Base-by-base conservation (phyloP, 2,888 invertebrate species). In the Halictus ligatus region DNA sequence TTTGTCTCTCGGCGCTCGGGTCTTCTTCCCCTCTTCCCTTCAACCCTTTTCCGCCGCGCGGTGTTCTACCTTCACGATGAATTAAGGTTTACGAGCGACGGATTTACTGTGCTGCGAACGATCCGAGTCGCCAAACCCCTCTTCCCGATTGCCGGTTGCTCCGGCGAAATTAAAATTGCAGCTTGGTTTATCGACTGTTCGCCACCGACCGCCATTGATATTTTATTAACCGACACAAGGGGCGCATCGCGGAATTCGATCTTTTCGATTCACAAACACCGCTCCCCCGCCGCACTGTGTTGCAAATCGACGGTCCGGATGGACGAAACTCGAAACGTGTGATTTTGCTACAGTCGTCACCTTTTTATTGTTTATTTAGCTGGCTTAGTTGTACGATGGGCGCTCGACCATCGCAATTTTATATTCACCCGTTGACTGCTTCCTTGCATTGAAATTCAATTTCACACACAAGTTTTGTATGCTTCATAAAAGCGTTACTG, bases 21-120 rank as follows among this genome's bases (percentile, higher is more conserved):
- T 73, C 40, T 29, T 13, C 35, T 25, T 25, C n/a, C 54, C 76
- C 76, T 54, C 25, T 69, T n/a, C 80, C 58, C n/a, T 50, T 60
- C 25, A 40, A 40, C 71, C 71, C 71, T 71, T 71, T 71, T 67
- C 4, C 67, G 40, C 15, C 43, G 18, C 46, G 13, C 54, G 29
- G 13, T 25, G 29, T 79, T 75, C 81, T 75, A 81, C 78, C 77
- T 78, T 78, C 87, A 50, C 85, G 85, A 35, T 64, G 80, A 54
- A 85, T 78, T 80, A 85, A 85, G 58, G 67, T 77, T 76, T 79
- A 79, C 75, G 78, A 76, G 81, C 86, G 58, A 81, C 78, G 72
- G 75, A 25, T 76, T 72, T 73, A 48, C 77, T 10, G 64, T 46
- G 40, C 48, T 25, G 46, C 48, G 46, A 78, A 78, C 60, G 46